Evolutionary conservation across 2,888 invertebrate species (phyloP).

Genomic region (Adineta ricciae): DNA sequence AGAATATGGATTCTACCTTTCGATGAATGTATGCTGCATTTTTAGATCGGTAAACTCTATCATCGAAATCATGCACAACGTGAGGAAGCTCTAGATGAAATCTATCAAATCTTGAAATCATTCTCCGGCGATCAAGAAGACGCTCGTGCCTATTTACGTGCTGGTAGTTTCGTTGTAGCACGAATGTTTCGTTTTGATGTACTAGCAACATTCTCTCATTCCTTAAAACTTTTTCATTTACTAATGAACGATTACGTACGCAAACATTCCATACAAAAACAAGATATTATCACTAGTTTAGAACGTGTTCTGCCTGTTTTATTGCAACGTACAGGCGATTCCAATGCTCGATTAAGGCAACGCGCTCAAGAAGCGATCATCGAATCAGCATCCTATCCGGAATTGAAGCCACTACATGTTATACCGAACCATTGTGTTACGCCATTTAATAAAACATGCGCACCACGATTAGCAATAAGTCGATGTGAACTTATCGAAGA

Average conservation of each 20-base stretch:
- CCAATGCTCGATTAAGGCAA: constrained; percentile 42
- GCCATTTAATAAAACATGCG: constrained; percentile 44
- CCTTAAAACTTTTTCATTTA: constrained; percentile 35
- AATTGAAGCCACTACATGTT: constrained; percentile 39
- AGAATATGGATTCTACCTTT: constrained; percentile 38
- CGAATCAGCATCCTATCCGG: constrained; percentile 45
- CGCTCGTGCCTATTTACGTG: constrained; percentile 42
- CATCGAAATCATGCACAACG: constrained; percentile 48
- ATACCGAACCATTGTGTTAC: constrained; percentile 44
- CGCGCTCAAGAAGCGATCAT: constrained; percentile 46
- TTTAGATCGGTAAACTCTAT: constrained; percentile 47
- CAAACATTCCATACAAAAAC: constrained; percentile 39
- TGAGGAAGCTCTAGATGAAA: constrained; percentile 45
- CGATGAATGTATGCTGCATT: no score
- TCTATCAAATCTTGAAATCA: constrained; percentile 44
- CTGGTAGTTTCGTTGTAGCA: constrained; percentile 44
- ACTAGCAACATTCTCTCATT: constrained; percentile 34
- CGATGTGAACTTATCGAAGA: constrained; percentile 45
- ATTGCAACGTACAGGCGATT: constrained; percentile 47
- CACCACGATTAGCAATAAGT: constrained; percentile 46
- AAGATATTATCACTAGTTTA: constrained; percentile 41
- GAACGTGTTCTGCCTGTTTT: constrained; percentile 45
- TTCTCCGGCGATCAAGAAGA: constrained; percentile 42
- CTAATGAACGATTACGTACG: constrained; percentile 34
- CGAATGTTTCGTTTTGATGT: constrained; percentile 46